These are phyloP conservation scores for Malacoctenus gilli DNA, from an alignment of 2,797 vertebrate genomes.

Conservation along the genomic window DNA sequence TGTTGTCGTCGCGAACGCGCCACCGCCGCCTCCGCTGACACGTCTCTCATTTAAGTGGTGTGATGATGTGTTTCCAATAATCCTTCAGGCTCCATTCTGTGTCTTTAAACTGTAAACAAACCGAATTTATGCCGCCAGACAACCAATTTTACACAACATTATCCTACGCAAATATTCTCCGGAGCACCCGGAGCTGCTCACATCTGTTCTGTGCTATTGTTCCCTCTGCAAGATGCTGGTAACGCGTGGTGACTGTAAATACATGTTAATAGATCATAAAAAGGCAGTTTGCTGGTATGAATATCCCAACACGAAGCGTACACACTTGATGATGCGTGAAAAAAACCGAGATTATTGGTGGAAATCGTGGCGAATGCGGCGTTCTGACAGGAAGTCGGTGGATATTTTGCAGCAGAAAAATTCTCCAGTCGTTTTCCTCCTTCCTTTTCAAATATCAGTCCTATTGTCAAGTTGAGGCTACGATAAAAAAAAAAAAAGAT, in stretches of 20 bases:
- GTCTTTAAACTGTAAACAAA: background rate
- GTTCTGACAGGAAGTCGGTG: background rate
- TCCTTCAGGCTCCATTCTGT: slow-evolving; percentile 18
- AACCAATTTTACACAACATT: background rate
- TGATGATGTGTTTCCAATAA: slow-evolving; percentile 26
- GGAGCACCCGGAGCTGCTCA: background rate
- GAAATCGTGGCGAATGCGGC: background rate
- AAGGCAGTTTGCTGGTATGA: background rate
- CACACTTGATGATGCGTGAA: background rate
- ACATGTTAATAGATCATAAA: background rate
- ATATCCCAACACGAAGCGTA: background rate
- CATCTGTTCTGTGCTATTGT: background rate
- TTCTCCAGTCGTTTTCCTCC: background rate
- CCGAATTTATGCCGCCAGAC: background rate
- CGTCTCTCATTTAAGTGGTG: slow-evolving; percentile 21
- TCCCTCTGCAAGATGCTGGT: background rate
- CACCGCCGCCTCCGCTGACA: background rate
- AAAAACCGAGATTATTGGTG: too few relatives aligned
- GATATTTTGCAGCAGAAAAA: too few relatives aligned
- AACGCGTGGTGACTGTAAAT: background rate
- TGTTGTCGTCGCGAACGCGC: background rate
- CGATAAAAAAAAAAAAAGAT: slow-evolving; percentile 15
- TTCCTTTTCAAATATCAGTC: background rate
- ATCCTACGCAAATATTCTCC: slow-evolving; percentile 1
- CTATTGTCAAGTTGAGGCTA: slow-evolving; percentile 15